These are phyloP conservation scores for Onychomys leucogaster DNA, from an alignment of 2,797 vertebrate species.

Conservation along the genomic window DNA sequence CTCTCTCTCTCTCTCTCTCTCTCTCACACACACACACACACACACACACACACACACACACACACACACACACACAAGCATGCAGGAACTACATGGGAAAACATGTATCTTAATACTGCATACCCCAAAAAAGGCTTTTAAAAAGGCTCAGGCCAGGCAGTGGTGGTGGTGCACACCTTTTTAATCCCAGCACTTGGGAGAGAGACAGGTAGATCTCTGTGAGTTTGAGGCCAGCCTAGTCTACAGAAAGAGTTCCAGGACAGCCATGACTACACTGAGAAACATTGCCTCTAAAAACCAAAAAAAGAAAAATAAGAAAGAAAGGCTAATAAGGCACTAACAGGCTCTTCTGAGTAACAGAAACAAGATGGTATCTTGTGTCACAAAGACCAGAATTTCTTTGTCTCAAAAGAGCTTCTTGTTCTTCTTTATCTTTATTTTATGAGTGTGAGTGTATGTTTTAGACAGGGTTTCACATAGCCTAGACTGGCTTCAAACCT, in stretches of 20 bases:
- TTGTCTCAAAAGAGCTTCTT: background rate
- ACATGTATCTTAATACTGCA: background rate
- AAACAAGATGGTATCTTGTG: slow-evolving; percentile 8
- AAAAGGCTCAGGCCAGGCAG: background rate
- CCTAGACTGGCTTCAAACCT: no score
- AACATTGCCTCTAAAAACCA: background rate
- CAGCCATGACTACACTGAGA: background rate
- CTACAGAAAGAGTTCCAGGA: background rate
- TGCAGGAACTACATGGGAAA: background rate
- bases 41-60: background rate
- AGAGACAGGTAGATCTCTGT: background rate
- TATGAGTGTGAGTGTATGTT: background rate
- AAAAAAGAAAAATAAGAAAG: background rate
- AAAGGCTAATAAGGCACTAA: slow-evolving; percentile 22
- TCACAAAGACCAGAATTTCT: slow-evolving; percentile 25
- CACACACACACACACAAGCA: background rate
- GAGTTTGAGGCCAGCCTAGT: background rate
- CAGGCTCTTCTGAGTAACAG: slow-evolving; percentile 5
- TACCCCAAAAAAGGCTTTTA: background rate
- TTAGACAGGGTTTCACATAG: no score
- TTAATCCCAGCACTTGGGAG: background rate
- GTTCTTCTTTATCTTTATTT: background rate
- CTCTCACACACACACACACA: no score
- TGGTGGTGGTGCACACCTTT: no score
- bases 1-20: no score